A percentile compares a stretch with the other conserved stretches of the same genome.
These are phyloP conservation scores for Kuschelorhynchus macadamiae DNA, from an alignment of 2,888 invertebrate genomes.

Conservation along the genomic window DNA sequence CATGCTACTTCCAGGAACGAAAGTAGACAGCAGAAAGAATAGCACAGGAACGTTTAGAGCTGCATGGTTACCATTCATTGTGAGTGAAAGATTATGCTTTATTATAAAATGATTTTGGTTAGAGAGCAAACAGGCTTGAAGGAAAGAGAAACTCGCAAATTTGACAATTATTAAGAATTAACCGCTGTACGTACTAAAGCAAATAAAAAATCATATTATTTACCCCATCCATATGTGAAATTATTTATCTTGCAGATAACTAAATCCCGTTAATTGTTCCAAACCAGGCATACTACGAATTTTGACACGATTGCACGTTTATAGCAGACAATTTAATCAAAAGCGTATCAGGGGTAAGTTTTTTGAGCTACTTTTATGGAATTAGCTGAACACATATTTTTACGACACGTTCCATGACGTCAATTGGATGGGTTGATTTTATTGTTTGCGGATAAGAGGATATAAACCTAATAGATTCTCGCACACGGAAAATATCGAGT, in stretches of 20 bases:
- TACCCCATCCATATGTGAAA: no score
- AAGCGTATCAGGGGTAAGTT: conserved; percentile 39
- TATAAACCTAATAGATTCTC: conserved; percentile 22
- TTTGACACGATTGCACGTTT: conserved; percentile 39
- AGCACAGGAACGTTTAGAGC: no score
- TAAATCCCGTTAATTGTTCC: conserved; percentile 35
- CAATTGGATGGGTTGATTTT: conserved; percentile 31
- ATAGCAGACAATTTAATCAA: conserved; percentile 39
- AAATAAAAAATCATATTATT: no score
- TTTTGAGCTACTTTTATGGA: conserved; percentile 42
- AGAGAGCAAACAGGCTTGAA: no score
- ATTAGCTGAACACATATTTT: conserved; percentile 38
- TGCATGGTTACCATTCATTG: no score
- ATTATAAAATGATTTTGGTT: no score
- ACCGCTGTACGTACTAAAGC: no score
- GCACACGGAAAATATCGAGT: conserved; percentile 13
- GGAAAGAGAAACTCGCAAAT: no score
- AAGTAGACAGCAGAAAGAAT: no score
- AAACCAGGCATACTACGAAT: conserved; percentile 24
- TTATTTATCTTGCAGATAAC: conserved; percentile 33
- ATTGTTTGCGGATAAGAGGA: conserved; percentile 27
- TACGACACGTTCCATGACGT: conserved; percentile 40
- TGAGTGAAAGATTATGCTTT: no score
- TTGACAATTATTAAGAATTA: no score
- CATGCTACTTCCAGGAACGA: no score